A percentile compares a stretch with the other conserved stretches of the same genome.
phyloP scores from a whole-genome alignment of 1,140 invertebrate genomes.

The Bactericera cockerelli region DNA sequence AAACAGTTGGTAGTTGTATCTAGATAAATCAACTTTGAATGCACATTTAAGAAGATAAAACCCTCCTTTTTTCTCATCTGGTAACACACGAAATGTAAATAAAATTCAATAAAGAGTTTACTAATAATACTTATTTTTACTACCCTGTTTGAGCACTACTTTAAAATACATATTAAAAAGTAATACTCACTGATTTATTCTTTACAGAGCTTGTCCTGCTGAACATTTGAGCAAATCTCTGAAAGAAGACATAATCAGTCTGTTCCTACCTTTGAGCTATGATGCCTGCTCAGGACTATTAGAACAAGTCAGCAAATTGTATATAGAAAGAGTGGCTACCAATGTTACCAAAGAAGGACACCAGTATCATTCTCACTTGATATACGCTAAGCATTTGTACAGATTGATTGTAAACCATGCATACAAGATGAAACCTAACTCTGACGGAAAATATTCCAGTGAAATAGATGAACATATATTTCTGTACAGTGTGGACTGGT shows the following conservation, averaged over 20 bases:
- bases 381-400: neutral
- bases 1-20: too few species aligned
- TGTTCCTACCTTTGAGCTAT: neutral
- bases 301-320: neutral
- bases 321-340: neutral
- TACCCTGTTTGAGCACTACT: too few species aligned
- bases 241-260: neutral
- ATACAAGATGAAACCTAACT: neutral
- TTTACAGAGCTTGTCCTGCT: neutral
- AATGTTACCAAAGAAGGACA: neutral
- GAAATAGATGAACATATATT: neutral
- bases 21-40: too few species aligned
- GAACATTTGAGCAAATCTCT: neutral
- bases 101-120: too few species aligned
- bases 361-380: neutral
- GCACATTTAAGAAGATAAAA: too few species aligned
- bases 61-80: too few species aligned
- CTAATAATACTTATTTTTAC: too few species aligned
- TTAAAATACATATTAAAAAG: too few species aligned
- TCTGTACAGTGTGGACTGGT: conserved; percentile 1
- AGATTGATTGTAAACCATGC: neutral
- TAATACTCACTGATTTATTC: too few species aligned
- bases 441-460: neutral
- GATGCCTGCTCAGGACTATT: neutral
- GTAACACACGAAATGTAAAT: too few species aligned